Conservation (phyloP, 1,140 invertebrate genomes). For the Parasteatoda tepidariorum region DNA sequence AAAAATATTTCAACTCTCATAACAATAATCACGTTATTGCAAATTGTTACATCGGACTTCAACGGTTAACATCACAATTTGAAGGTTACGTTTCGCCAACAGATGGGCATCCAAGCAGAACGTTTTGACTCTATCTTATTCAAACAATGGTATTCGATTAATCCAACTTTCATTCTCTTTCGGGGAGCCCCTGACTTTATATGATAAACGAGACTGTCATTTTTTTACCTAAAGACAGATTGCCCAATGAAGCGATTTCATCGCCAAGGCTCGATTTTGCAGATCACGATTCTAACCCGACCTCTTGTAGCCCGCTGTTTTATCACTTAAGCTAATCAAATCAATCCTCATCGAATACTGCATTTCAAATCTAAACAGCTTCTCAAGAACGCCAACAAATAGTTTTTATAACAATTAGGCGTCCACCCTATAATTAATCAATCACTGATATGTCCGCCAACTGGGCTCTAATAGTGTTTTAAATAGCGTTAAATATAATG, state of each 20-base stretch:
- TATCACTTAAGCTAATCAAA: constrained; percentile 1
- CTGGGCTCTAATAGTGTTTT: neutral
- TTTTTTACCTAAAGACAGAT: constrained; percentile 36
- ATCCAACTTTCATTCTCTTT: neutral
- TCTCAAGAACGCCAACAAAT: neutral
- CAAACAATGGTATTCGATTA: neutral
- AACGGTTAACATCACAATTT: neutral
- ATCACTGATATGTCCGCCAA: neutral
- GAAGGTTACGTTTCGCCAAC: neutral
- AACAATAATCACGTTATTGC: neutral
- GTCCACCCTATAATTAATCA: neutral
- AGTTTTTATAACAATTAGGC: neutral
- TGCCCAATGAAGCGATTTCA: constrained; percentile 10
- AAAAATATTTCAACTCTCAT: no score
- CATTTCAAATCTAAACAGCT: neutral
- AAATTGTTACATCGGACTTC: neutral
- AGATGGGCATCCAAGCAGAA: neutral
- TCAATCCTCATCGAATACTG: neutral
- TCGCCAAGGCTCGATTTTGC: neutral
- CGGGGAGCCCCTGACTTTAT: neutral
- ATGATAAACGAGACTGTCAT: constrained; percentile 21
- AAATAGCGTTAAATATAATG: neutral
- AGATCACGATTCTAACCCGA: constrained; percentile 18
- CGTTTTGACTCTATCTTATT: neutral
- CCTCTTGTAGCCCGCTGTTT: neutral